A percentile compares a stretch with the other conserved stretches of the same genome.
Conservation (phyloP, 2,797 vertebrate genomes). For the Fundulus diaphanus region DNA sequence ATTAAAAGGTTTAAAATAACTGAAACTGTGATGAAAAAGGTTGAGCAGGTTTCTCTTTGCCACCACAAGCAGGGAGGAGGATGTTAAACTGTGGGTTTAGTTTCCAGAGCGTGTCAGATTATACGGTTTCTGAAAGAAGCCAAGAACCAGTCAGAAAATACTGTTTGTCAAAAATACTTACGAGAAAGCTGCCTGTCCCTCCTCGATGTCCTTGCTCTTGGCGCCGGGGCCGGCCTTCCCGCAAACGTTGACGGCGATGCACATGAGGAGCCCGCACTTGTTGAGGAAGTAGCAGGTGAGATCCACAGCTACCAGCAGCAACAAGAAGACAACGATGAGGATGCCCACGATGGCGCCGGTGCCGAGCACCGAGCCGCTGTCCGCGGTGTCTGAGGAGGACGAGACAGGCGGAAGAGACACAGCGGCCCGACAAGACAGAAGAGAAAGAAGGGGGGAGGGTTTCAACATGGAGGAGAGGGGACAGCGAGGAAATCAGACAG, state of each 20-base stretch:
- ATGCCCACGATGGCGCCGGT: constrained; percentile 97
- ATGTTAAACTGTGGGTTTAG: too few relatives aligned
- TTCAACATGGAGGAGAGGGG: constrained; percentile 43
- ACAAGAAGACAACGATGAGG: constrained; percentile 93
- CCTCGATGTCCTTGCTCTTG: constrained; percentile 96
- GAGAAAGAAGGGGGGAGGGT: constrained; percentile 37
- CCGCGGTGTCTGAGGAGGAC: constrained; percentile 76
- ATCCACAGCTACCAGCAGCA: constrained; percentile 92
- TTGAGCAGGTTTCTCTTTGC: too few relatives aligned
- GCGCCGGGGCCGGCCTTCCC: constrained; percentile 92
- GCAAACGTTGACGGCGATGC: constrained; percentile 95
- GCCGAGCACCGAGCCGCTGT: constrained; percentile 84
- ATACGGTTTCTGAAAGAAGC: not conserved
- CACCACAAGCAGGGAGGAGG: not conserved
- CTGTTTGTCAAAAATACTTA: constrained; percentile 74
- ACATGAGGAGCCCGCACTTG: constrained; percentile 98
- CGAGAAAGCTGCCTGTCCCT: constrained; percentile 97
- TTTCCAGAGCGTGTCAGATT: not conserved
- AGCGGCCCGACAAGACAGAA: constrained; percentile 44
- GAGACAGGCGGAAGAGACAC: constrained; percentile 34
- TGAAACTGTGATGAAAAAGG: too few relatives aligned
- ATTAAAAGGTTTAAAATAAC: too few relatives aligned
- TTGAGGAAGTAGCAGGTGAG: constrained; percentile 99
- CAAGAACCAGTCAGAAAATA: not conserved
- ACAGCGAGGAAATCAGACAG: constrained; percentile 55